Evolutionary conservation across 1,140 invertebrate species (phyloP), one percentile per base, ranked within the genome.

Genomic region (Chironomus striatipennis): DNA sequence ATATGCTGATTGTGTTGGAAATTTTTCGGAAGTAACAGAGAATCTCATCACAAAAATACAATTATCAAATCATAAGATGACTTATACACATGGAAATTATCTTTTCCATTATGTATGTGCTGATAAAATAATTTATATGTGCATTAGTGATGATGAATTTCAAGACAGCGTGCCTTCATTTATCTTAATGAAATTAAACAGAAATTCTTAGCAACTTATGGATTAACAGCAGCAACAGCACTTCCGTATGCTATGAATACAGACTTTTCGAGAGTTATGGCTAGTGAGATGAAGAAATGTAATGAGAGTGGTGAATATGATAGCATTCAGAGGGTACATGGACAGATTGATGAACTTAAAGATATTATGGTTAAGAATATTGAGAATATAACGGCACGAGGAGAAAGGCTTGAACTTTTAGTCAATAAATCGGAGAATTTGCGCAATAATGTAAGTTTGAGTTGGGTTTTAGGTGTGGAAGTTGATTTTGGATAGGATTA

Each of bases 361-460:
- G 91, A 95, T 79, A 97, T 98, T 76, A 95, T 97, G 93, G 94
- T 97, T 12, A 91, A 93, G 85, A 97, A 97, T 87, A 96, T 98
- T 80, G 95, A 93, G 94, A 84, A 85, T 24, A 34, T 75, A 43
- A n/a, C 15, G 2, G 90, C 90, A 84, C 87, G 95, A 77, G 95
- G 95, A 10, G 95, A 97, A 84, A 88, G 90, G 81, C 82, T 98
- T 74, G 94, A 97, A 82, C 83, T 97, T 7, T 86, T 98, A 24
- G 90, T 97, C 6, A 91, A 95, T 80, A 97, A 96, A 85, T 92
- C 95, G 72, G 93, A 96, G 82, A 94, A 94, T 83, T 86, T 98
- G 72, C 91, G 88, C 79, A 88, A 90, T 75, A 91, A 89, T 83
- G 94, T 97, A 88, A 90, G 91, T 89, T 79, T 77, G 12, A n/a